Evolutionary conservation across 2,888 invertebrate species (phyloP).

Genomic region (Toxonevra muliebris): DNA sequence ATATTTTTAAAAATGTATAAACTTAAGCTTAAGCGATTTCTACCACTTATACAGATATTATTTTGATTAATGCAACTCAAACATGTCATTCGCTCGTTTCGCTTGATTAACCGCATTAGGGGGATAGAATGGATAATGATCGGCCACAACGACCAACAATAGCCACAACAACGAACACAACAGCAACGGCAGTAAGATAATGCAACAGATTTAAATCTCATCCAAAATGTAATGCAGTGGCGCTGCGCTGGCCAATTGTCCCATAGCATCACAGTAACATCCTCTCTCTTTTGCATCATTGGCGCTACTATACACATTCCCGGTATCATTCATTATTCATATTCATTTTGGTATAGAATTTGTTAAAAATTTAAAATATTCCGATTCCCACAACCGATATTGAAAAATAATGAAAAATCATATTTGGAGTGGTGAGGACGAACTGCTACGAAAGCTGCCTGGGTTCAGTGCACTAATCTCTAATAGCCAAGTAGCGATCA

Average conservation of each 20-base stretch:
- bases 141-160: background rate
- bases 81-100: slow-evolving; percentile 65
- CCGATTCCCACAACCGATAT: too few relatives aligned
- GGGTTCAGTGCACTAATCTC: too few relatives aligned
- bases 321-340: too few relatives aligned
- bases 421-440: too few relatives aligned
- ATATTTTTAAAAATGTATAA: slow-evolving; percentile 21
- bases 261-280: too few relatives aligned
- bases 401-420: too few relatives aligned
- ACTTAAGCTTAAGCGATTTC: slow-evolving; percentile 47
- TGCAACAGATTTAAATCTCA: slow-evolving; percentile 1
- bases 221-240: slow-evolving; percentile 5
- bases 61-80: slow-evolving; percentile 62
- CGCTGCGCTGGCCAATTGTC: background rate
- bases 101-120: slow-evolving; percentile 59
- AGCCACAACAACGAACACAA: background rate
- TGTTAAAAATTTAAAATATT: too few relatives aligned
- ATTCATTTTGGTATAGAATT: too few relatives aligned
- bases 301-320: too few relatives aligned
- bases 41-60: slow-evolving; percentile 63
- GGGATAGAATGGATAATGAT: slow-evolving; percentile 35
- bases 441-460: too few relatives aligned
- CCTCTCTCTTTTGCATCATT: too few relatives aligned
- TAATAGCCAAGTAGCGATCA: too few relatives aligned
- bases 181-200: slow-evolving; percentile 8